Conservation (phyloP, 2,888 invertebrate genomes). For the Catonia carolina region DNA sequence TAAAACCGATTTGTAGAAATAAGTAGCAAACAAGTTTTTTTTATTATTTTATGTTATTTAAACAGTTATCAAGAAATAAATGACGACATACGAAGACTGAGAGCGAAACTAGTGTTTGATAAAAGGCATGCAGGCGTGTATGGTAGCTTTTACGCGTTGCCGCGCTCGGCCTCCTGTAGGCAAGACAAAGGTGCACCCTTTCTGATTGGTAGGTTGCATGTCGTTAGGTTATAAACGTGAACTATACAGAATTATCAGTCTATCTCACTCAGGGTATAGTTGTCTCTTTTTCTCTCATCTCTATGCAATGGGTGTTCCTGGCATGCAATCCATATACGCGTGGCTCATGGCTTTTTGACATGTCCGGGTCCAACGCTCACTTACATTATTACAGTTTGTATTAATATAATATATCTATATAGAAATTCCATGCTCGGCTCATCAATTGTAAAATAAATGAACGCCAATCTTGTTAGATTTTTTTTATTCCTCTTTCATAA, state of each 20-base stretch:
- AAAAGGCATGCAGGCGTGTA: too few relatives aligned
- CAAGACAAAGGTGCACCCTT: background rate
- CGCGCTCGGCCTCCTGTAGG: too few relatives aligned
- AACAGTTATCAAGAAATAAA: background rate
- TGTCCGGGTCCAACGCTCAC: constrained; percentile 1
- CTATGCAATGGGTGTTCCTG: constrained; percentile 4
- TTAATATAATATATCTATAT: constrained; percentile 4
- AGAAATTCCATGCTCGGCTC: constrained; percentile 8
- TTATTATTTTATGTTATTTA: background rate
- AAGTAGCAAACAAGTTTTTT: background rate
- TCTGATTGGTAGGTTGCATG: constrained; percentile 11
- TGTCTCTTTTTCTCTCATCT: constrained; percentile 1
- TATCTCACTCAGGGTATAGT: too few relatives aligned
- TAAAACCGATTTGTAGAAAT: too few relatives aligned
- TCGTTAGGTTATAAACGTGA: constrained; percentile 3
- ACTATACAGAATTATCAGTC: background rate
- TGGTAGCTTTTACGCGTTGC: too few relatives aligned
- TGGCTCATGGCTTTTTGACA: constrained; percentile 12
- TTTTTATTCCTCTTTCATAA: too few relatives aligned
- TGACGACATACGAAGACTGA: background rate
- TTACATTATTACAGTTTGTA: background rate
- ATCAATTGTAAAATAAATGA: background rate
- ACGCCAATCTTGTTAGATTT: too few relatives aligned
- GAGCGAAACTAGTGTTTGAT: too few relatives aligned
- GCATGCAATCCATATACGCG: constrained; percentile 10